Conservation (phyloP, 2,888 invertebrate genomes). For the Hemistola chrysoprasaria region DNA sequence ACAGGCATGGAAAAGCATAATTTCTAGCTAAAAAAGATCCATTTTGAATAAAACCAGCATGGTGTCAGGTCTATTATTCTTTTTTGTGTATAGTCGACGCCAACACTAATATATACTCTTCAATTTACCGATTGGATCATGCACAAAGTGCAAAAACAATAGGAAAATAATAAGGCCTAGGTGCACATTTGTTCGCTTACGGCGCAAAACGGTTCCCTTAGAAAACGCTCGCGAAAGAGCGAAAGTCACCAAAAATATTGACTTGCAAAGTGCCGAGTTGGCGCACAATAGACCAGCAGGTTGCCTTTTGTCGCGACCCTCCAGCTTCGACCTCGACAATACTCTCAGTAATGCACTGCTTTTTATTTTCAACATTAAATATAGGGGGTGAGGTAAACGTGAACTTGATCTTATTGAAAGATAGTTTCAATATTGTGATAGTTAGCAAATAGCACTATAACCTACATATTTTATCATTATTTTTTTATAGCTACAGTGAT, state of each 20-base stretch:
- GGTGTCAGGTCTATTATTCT: too few species aligned
- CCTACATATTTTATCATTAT: too few species aligned
- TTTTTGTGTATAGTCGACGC: too few species aligned
- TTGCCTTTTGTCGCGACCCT: conserved; percentile 67
- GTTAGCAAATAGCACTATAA: too few species aligned
- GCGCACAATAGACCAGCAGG: conserved; percentile 75
- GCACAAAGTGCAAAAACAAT: conserved; percentile 53
- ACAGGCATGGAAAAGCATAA: too few species aligned
- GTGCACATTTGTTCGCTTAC: conserved; percentile 71
- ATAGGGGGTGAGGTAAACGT: conserved; percentile 51
- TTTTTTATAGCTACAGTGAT: too few species aligned
- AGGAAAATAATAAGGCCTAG: conserved; percentile 48
- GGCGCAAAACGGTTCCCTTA: conserved; percentile 34
- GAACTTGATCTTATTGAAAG: neutral
- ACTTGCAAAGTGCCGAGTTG: conserved; percentile 75
- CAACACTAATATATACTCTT: conserved; percentile 50
- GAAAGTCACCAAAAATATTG: conserved; percentile 78
- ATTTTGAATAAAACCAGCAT: too few species aligned
- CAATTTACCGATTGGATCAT: conserved; percentile 46
- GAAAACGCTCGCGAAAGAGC: conserved; percentile 18
- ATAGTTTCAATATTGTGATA: too few species aligned
- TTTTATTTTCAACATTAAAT: conserved; percentile 54
- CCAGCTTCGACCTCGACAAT: conserved; percentile 49
- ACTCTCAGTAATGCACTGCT: conserved; percentile 66
- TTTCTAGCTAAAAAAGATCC: too few species aligned